These are phyloP conservation scores for Ophthalmolycus amberensis DNA, from an alignment of 2,113 vertebrate genomes.

Conservation along the genomic window DNA sequence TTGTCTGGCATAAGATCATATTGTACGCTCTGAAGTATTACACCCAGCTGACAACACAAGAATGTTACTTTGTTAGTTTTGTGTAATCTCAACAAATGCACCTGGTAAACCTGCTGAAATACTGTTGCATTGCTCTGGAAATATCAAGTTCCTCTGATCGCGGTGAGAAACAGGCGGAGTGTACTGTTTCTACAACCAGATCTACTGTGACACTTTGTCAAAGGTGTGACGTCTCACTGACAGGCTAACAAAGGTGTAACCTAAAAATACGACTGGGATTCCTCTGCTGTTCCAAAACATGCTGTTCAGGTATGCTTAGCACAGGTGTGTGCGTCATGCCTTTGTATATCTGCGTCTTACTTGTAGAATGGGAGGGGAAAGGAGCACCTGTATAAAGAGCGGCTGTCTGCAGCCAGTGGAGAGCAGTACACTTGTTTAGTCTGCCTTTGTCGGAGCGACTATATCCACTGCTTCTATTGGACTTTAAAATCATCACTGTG, in stretches of 20 bases:
- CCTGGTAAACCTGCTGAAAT: not conserved
- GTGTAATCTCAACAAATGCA: not conserved
- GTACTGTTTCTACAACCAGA: not conserved
- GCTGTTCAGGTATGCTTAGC: slow-evolving; percentile 50
- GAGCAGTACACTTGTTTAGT: not conserved
- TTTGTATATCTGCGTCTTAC: slow-evolving; percentile 11
- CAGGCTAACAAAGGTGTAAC: not conserved
- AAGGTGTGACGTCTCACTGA: slow-evolving; percentile 10
- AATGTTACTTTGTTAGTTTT: not conserved
- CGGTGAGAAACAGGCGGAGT: not conserved
- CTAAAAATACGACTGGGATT: slow-evolving; percentile 12
- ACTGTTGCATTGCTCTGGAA: not conserved
- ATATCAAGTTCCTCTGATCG: not conserved
- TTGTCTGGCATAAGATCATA: not conserved
- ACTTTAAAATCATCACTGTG: not conserved
- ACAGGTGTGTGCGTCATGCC: slow-evolving; percentile 56
- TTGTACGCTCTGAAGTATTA: not conserved
- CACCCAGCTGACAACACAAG: not conserved
- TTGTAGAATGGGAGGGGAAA: slow-evolving; percentile 6
- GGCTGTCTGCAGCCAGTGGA: not conserved
- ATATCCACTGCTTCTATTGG: not conserved
- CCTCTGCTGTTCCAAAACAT: slow-evolving; percentile 34
- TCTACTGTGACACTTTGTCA: not conserved
- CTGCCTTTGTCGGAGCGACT: not conserved
- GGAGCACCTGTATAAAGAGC: slow-evolving; percentile 40